Percentiles rank a stretch among this genome's conserved stretches.
Evolutionary conservation across 2,113 vertebrate genomes (phyloP).

Genomic region (Tragelaphus buxtoni): DNA sequence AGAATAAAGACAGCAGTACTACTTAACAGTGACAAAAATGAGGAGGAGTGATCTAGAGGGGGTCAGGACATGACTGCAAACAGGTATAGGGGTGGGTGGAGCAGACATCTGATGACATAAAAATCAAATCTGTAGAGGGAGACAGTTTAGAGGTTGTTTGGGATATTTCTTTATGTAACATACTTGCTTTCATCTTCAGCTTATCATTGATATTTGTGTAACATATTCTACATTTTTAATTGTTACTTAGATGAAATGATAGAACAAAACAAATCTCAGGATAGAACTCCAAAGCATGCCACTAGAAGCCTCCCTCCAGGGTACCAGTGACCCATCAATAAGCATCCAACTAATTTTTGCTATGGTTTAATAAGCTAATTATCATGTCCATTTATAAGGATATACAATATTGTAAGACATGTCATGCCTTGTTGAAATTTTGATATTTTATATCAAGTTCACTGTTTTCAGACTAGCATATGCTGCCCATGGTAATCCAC

Average conservation of each 20-base stretch:
- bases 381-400: not conserved
- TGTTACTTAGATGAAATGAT: not conserved
- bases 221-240: not conserved
- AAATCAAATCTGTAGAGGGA: constrained; percentile 17
- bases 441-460: constrained; percentile 10
- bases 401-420: not conserved
- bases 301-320: not conserved
- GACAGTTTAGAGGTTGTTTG: constrained; percentile 11
- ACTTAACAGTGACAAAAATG: constrained; percentile 27
- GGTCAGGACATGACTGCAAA: constrained; percentile 43
- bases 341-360: not conserved
- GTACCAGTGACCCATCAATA: not conserved
- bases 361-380: constrained; percentile 15
- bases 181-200: constrained; percentile 7
- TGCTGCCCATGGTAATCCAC: not conserved
- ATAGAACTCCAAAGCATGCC: not conserved
- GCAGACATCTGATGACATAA: constrained; percentile 28
- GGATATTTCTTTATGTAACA: constrained; percentile 4
- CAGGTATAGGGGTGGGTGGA: not conserved
- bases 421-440: not conserved
- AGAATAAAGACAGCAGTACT: constrained; percentile 22
- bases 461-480: not conserved
- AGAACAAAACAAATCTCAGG: constrained; percentile 11
- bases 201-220: constrained; percentile 9
- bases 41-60: constrained; percentile 5